These are phyloP conservation scores for Grammomys surdaster DNA, from an alignment of 2,113 vertebrate species.

Conservation along the genomic window DNA sequence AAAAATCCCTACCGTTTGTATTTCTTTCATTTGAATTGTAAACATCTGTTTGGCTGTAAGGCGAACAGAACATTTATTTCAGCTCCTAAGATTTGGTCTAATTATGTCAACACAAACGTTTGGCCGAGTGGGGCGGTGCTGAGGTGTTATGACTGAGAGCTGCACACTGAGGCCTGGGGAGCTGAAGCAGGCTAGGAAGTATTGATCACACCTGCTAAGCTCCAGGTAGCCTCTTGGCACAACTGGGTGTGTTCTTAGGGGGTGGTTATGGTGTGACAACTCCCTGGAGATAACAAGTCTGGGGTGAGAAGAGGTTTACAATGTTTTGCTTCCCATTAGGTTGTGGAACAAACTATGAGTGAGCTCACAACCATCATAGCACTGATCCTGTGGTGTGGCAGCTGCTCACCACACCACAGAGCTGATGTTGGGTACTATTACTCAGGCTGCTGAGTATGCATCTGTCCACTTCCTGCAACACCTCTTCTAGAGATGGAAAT, in stretches of 20 bases:
- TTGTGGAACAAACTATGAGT: neutral
- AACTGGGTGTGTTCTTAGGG: neutral
- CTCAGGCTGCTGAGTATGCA: neutral
- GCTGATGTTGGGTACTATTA: neutral
- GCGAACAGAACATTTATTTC: conserved; percentile 83
- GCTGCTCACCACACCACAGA: neutral
- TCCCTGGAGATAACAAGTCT: conserved; percentile 32
- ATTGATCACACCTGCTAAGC: conserved; percentile 56
- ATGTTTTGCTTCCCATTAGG: neutral
- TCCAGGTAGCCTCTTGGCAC: neutral
- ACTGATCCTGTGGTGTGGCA: too few species aligned
- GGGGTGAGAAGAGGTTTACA: neutral
- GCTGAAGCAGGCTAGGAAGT: conserved; percentile 26
- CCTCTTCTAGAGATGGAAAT: too few species aligned
- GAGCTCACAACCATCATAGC: neutral
- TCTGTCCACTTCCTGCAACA: neutral
- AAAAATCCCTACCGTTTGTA: conserved; percentile 79
- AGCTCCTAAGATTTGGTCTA: conserved; percentile 81
- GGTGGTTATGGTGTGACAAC: neutral
- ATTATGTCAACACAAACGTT: conserved; percentile 79
- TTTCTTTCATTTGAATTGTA: conserved; percentile 85
- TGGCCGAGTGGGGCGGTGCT: conserved; percentile 11
- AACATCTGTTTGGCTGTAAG: conserved; percentile 85
- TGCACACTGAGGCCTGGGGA: neutral
- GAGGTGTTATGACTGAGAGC: conserved; percentile 47